Percentiles rank a stretch among this genome's conserved stretches.
phyloP scores from a whole-genome alignment of 2,797 vertebrate genomes.

The Sus cebifrons region DNA sequence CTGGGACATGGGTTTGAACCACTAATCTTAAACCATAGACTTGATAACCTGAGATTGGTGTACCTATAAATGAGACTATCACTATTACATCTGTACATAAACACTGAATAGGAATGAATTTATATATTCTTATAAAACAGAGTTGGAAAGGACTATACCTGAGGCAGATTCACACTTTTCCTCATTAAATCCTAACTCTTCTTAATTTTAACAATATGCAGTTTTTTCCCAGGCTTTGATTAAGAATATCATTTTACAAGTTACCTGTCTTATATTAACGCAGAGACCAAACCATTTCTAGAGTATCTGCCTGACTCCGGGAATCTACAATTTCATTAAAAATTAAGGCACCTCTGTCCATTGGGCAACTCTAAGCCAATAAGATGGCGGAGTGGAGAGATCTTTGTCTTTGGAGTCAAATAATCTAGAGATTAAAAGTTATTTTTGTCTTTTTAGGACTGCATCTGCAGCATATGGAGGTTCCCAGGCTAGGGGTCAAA shows the following conservation, averaged over 20 bases:
- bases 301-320: neutral
- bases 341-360: neutral
- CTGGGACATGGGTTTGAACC: slow-evolving; percentile 15
- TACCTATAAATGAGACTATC: slow-evolving; percentile 20
- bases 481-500: no score
- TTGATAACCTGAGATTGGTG: neutral
- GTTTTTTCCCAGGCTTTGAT: slow-evolving; percentile 31
- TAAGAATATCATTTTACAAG: slow-evolving; percentile 40
- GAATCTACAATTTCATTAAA: neutral
- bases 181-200: slow-evolving; percentile 28
- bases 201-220: slow-evolving; percentile 30
- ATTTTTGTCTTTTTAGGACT: no score
- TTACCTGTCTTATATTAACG: neutral
- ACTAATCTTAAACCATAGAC: neutral
- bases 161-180: neutral
- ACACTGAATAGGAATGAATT: slow-evolving; percentile 14
- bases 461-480: no score
- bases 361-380: slow-evolving; percentile 1
- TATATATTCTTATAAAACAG: neutral
- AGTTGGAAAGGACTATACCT: neutral
- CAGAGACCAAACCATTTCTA: neutral
- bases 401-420: slow-evolving; percentile 17
- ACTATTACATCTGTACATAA: neutral
- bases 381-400: neutral
- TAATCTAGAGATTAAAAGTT: slow-evolving; percentile 45